Percentiles rank a stretch among this genome's conserved stretches.
Evolutionary conservation across 2,888 invertebrate species (phyloP).

Genomic region (Crematogaster levior): DNA sequence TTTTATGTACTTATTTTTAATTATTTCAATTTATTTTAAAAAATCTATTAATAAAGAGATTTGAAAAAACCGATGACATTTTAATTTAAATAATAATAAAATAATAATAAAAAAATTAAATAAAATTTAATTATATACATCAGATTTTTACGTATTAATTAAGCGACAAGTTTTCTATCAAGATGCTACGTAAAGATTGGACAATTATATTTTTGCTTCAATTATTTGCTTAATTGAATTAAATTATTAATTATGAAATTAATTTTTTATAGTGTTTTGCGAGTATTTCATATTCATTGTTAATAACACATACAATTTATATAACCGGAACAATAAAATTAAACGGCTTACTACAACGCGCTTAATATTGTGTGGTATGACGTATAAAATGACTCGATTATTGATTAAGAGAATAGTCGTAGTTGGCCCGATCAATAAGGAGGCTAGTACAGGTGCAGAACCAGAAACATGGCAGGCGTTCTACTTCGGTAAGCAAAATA

Average conservation of each 20-base stretch:
- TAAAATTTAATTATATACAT: background rate
- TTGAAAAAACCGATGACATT: background rate
- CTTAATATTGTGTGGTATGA: constrained; percentile 1
- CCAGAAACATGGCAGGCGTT: constrained; percentile 76
- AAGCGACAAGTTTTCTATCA: background rate
- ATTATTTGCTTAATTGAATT: background rate
- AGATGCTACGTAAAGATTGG: background rate
- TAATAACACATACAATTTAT: background rate
- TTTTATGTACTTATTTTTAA: background rate
- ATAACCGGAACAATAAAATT: background rate
- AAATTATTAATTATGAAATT: background rate
- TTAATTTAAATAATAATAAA: no score
- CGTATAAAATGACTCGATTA: constrained; percentile 55
- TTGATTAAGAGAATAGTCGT: constrained; percentile 65
- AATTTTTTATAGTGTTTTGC: background rate
- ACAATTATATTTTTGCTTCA: background rate
- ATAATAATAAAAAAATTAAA: no score
- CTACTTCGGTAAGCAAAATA: constrained; percentile 77
- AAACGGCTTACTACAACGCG: background rate
- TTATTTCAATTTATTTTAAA: background rate
- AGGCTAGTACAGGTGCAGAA: constrained; percentile 69
- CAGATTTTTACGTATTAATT: background rate
- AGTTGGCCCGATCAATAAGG: constrained; percentile 77
- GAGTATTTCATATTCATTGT: background rate
- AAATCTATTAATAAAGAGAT: background rate